Base-by-base conservation (phyloP, 2,888 invertebrate species). In the Chorisops tibialis region DNA sequence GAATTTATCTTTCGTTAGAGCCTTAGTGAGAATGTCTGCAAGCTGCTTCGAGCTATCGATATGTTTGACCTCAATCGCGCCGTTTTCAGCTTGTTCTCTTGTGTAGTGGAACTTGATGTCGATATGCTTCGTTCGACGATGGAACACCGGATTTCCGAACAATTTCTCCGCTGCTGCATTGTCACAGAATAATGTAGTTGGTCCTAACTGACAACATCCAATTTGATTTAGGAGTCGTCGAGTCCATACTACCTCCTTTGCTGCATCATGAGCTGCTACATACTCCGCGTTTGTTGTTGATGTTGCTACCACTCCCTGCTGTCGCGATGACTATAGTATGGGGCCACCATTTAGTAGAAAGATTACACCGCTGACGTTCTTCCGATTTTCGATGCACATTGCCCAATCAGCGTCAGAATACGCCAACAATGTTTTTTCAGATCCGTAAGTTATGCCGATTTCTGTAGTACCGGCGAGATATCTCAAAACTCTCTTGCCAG, bases 71-170 rank as follows among this genome's bases (percentile, higher is more conserved):
- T 24, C 24, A 41, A 16, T 4, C 4, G 4, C 41, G 5, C 16
- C 41, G 41, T 41, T 14, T 14, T 14, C 4, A 41, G 5, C 14
- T 41, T 45, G 45, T 35, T 54, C 52, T 2, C 54, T n/a, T 11
- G 54, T 47, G 18, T 43, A 52, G 45, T 63, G 63, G 39, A 41
- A 63, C 6, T 41, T 41, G 4, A 63, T 52, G 19, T 65, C 63
- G 7, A 63, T 63, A 37, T 65, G 63, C 14, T 65, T 65, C 2
- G 61, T 63, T 11, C 52, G 41, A 22, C 61, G 61, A 38, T 65
- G 61, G 14, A 58, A 63, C 35, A 61, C 61, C 7, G 61, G 63
- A 43, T 63, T 65, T 19, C 1, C 3, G 3, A 30, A 7, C 1
- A 30, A 9, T 2, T 30, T 30, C 30, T 30, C 30, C 9, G 30